Evolutionary conservation across 2,888 invertebrate species (phyloP).

Genomic region (Lissonota sp.): DNA sequence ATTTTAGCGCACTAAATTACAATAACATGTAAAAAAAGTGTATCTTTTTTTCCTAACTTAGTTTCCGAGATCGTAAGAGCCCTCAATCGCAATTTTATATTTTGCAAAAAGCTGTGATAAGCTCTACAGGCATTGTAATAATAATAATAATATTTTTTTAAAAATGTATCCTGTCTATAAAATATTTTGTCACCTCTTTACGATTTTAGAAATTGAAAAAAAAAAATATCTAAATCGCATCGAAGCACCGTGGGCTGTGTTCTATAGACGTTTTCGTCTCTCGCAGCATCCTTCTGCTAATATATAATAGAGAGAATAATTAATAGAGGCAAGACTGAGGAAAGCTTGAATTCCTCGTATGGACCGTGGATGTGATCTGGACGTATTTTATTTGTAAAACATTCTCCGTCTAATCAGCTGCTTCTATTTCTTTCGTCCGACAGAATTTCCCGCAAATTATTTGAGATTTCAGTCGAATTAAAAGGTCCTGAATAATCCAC

Average conservation of each 20-base stretch:
- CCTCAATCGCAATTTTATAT: slow-evolving; percentile 11
- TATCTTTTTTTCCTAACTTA: slow-evolving; percentile 21
- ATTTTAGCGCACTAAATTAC: slow-evolving; percentile 47
- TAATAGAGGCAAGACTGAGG: slow-evolving; percentile 49
- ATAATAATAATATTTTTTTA: too few species aligned
- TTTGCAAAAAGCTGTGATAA: slow-evolving; percentile 33
- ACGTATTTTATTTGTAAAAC: slow-evolving; percentile 56
- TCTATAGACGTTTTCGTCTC: slow-evolving; percentile 11
- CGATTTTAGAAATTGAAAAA: slow-evolving; percentile 21
- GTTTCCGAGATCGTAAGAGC: slow-evolving; percentile 51
- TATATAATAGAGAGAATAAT: too few species aligned
- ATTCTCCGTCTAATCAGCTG: too few species aligned
- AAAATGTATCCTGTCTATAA: slow-evolving; percentile 48
- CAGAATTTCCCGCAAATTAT: too few species aligned
- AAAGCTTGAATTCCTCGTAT: slow-evolving; percentile 45
- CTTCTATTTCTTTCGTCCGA: too few species aligned
- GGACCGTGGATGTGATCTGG: slow-evolving; percentile 61
- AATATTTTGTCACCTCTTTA: slow-evolving; percentile 11
- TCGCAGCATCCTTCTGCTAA: too few species aligned
- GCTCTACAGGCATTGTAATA: slow-evolving; percentile 26
- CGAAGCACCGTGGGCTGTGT: slow-evolving; percentile 55
- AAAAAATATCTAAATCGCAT: slow-evolving; percentile 20
- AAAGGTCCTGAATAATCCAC: too few species aligned
- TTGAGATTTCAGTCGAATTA: too few species aligned
- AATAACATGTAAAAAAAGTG: slow-evolving; percentile 42